Base-by-base conservation (phyloP, 2,888 invertebrate genomes). In the Tetragonula carbonaria region DNA sequence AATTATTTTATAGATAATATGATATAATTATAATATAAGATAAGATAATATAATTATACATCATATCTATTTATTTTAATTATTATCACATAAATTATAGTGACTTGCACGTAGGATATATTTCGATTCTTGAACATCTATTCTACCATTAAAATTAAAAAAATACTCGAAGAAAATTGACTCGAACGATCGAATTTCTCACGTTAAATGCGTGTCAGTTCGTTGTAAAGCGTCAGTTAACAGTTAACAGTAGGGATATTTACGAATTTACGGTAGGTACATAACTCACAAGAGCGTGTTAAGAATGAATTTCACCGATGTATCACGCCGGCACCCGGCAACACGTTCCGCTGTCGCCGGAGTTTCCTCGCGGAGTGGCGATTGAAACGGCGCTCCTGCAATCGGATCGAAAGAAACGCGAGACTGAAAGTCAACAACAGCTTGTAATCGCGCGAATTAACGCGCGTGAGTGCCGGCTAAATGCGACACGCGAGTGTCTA, bases 381-480 rank as follows among this genome's bases (percentile, higher is more conserved):
- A 0, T n/a, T 11, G 23, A 51, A 57, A 45, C 38, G 62, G 74
- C 55, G 74, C 74, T 66, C 75, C 45, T 23, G 73, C 70, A 73
- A 70, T 57, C 57, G 63, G 59, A 70, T n/a, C 73, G 55, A 78
- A 71, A 78, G 78, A 78, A 84, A 81, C 57, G 62, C 75, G 80
- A 82, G 73, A 74, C 74, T 45, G 85, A 68, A 68, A 77, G 77
- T 85, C 77, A 79, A 83, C 79, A 82, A 77, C 74, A 75, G 74
- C 74, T 77, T 80, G 78, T 74, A 86, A 86, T 84, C 82, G 84
- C 70, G 79, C 71, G 75, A 84, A 86, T 87, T 74, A 82, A 86
- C 68, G 65, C 78, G 74, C 68, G 53, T 21, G 70, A 70, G 70
- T 76, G 67, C 68, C 78, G 66, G 55, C 33, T 70, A 62, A 80